These are phyloP conservation scores for Pachyuromys duprasi DNA, from an alignment of 2,797 vertebrate genomes.

Conservation along the genomic window DNA sequence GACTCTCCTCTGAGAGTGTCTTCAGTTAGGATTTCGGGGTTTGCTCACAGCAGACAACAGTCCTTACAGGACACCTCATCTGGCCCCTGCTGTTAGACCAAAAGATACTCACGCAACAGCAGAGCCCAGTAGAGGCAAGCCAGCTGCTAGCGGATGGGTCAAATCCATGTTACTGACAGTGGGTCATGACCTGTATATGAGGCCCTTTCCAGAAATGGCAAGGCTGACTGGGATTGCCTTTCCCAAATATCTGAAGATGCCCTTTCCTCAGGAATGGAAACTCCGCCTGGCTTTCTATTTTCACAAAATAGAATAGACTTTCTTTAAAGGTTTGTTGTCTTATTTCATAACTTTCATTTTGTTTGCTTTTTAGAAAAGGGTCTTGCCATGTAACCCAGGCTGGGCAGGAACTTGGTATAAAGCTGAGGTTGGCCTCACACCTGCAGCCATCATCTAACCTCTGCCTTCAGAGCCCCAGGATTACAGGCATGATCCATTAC, in stretches of 20 bases:
- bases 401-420: background rate
- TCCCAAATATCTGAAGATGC: background rate
- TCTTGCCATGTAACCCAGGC: background rate
- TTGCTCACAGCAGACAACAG: background rate
- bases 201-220: background rate
- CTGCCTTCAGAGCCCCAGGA: background rate
- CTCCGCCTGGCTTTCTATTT: background rate
- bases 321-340: slow-evolving; percentile 23
- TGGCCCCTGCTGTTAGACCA: background rate
- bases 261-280: background rate
- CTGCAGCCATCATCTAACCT: background rate
- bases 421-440: background rate
- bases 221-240: background rate
- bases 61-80: background rate
- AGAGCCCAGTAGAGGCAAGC: background rate
- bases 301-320: background rate
- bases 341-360: background rate
- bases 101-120: background rate
- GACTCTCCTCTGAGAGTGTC: background rate
- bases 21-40: background rate
- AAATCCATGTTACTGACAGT: background rate
- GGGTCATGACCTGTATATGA: background rate
- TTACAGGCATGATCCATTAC: background rate
- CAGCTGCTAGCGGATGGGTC: background rate
- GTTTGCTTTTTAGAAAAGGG: too few species aligned